Conservation (phyloP, 2,797 vertebrate genomes). For the Sebastes hubbsi region DNA sequence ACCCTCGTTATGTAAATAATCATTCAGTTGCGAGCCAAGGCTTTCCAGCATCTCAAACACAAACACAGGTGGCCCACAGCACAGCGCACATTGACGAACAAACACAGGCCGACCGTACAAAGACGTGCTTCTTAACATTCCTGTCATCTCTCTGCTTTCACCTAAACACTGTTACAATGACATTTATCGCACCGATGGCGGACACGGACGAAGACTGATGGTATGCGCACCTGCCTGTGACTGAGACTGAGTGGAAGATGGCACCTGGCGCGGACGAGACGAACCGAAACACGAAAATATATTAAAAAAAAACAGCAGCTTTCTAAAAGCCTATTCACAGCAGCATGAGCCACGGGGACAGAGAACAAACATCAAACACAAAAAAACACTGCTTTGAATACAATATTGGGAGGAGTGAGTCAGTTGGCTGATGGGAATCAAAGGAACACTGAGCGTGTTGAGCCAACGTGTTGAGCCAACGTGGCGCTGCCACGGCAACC, state of each 20-base stretch:
- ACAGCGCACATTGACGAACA: conserved; percentile 39
- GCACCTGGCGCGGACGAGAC: conserved; percentile 36
- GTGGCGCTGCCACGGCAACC: conserved; percentile 78
- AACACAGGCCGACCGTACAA: conserved; percentile 39
- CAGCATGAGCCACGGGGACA: conserved; percentile 61
- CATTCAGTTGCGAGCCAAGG: conserved; percentile 12
- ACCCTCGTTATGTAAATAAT: conserved; percentile 28
- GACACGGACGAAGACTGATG: conserved; percentile 25
- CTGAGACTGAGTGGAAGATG: conserved; percentile 15
- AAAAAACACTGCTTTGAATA: conserved; percentile 60
- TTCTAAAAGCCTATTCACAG: conserved; percentile 69
- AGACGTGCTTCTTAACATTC: conserved; percentile 60
- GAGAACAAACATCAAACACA: conserved; percentile 62
- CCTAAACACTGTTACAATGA: conserved; percentile 41
- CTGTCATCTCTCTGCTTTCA: conserved; percentile 41
- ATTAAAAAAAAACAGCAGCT: conserved; percentile 11
- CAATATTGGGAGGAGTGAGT: conserved; percentile 54
- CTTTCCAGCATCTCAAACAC: conserved; percentile 31
- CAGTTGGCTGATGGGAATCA: conserved; percentile 56
- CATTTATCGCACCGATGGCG: conserved; percentile 40
- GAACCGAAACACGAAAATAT: conserved; percentile 3
- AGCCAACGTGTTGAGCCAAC: conserved; percentile 57
- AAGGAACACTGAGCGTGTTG: conserved; percentile 54
- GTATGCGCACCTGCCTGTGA: conserved; percentile 24
- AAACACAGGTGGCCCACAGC: conserved; percentile 24